Percentiles rank a stretch among this genome's conserved stretches.
phyloP scores from a whole-genome alignment of 2,113 vertebrate genomes.

The Calyptommatus sinebrachiatus region DNA sequence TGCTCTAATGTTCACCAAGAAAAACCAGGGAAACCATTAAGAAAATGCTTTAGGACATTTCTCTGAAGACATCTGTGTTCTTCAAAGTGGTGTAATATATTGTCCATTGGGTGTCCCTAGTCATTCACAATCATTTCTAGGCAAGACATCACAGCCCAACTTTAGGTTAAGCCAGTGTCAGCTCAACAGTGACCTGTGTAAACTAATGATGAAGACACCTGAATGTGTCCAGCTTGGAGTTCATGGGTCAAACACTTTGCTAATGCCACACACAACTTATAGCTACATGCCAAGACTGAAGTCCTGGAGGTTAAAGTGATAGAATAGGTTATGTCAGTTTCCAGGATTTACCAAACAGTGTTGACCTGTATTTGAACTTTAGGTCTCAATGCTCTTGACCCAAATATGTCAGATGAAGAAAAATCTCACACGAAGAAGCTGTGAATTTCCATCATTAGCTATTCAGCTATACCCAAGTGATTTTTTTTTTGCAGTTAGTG shows the following conservation, averaged over 20 bases:
- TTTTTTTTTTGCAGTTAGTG: constrained; percentile 50
- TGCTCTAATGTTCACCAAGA: not conserved
- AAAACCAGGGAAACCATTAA: not conserved
- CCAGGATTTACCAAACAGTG: constrained; percentile 52
- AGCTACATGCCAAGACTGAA: constrained; percentile 1
- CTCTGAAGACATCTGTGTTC: not conserved
- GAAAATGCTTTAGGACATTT: not conserved
- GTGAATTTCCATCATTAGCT: constrained; percentile 64
- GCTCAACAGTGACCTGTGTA: constrained; percentile 9
- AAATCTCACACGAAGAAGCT: constrained; percentile 36
- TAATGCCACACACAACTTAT: constrained; percentile 22
- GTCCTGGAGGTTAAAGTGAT: constrained; percentile 30
- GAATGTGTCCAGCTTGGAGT: constrained; percentile 23
- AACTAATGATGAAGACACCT: constrained; percentile 22
- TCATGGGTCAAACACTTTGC: constrained; percentile 18
- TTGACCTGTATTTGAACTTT: constrained; percentile 51
- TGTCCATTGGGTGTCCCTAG: not conserved
- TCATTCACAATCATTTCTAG: not conserved
- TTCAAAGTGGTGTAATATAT: not conserved
- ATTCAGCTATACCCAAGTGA: constrained; percentile 26
- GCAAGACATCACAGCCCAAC: not conserved
- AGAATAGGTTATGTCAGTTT: constrained; percentile 40
- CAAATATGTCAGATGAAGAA: constrained; percentile 60
- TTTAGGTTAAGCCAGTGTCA: constrained; percentile 13
- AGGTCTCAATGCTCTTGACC: constrained; percentile 56